Percentiles rank a stretch among this genome's conserved stretches.
Evolutionary conservation across 2,797 vertebrate species (phyloP).

Genomic region (Ciconia nigra): DNA sequence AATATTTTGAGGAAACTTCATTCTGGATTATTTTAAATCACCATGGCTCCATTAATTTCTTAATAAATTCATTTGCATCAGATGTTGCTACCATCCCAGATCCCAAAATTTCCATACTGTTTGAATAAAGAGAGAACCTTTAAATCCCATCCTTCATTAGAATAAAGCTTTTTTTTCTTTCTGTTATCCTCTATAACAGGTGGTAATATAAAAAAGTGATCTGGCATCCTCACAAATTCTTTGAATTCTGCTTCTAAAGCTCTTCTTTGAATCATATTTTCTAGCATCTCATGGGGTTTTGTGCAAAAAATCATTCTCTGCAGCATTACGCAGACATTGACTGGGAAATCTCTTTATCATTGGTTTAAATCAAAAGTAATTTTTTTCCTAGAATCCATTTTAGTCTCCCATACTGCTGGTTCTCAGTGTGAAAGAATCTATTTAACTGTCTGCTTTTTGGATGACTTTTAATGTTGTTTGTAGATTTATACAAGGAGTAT

Average conservation of each 20-base stretch:
- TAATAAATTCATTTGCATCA: not conserved
- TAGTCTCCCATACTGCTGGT: not conserved
- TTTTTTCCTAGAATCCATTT: conserved; percentile 35
- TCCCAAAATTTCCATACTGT: not conserved
- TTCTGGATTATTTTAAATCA: not conserved
- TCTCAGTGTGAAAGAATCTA: conserved; percentile 52
- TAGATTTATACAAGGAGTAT: conserved; percentile 33
- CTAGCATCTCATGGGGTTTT: not conserved
- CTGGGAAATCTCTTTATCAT: conserved; percentile 43
- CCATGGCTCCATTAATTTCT: not conserved
- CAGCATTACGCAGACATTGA: not conserved
- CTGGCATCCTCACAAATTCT: not conserved
- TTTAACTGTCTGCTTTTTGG: conserved; percentile 43
- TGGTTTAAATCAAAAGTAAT: conserved; percentile 17
- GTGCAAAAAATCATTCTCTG: not conserved
- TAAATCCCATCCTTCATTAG: not conserved
- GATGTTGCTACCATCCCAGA: not conserved
- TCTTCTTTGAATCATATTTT: not conserved
- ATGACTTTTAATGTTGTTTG: conserved; percentile 50
- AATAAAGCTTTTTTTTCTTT: not conserved
- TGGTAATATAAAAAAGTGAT: not conserved
- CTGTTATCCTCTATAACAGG: not conserved
- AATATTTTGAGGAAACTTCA: not conserved
- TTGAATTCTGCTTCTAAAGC: not conserved
- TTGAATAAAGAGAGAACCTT: not conserved